Evolutionary conservation across 92 coral and sea anemone species (phyloP).

Genomic region (Pocillopora meandrina): DNA sequence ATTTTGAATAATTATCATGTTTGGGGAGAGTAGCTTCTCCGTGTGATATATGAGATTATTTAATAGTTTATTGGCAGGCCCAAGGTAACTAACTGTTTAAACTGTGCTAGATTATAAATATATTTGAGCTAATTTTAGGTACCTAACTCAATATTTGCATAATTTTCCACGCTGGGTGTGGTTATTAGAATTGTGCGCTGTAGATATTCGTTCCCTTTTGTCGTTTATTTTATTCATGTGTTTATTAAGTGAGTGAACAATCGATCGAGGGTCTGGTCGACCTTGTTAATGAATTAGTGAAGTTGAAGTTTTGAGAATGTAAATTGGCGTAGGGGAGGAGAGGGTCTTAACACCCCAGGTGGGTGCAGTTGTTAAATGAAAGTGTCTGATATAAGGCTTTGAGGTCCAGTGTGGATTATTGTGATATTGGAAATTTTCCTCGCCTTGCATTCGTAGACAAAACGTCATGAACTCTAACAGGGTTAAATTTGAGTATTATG

Average conservation of each 20-base stretch:
- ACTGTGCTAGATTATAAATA: neutral
- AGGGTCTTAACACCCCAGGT: neutral
- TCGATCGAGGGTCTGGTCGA: no score
- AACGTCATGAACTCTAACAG: no score
- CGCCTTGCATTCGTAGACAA: neutral
- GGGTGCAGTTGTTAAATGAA: neutral
- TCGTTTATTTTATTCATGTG: no score
- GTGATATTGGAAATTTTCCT: neutral
- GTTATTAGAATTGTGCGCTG: neutral
- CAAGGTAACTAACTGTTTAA: neutral
- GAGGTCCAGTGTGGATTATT: neutral
- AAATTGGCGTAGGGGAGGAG: slow-evolving; percentile 11
- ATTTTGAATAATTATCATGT: neutral
- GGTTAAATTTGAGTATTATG: no score
- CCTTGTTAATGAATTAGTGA: neutral
- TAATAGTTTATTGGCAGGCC: slow-evolving; percentile 6
- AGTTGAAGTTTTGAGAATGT: neutral
- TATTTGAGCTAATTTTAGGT: neutral
- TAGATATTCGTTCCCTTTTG: neutral
- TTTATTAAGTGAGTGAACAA: no score
- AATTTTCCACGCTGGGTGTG: neutral
- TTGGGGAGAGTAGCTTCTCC: neutral
- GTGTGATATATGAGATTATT: neutral
- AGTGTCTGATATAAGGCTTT: neutral
- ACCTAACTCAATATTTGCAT: neutral